Percentiles rank a stretch among this genome's conserved stretches.
Conservation (phyloP, 2,113 vertebrate genomes). For the Psilopogon haemacephalus region DNA sequence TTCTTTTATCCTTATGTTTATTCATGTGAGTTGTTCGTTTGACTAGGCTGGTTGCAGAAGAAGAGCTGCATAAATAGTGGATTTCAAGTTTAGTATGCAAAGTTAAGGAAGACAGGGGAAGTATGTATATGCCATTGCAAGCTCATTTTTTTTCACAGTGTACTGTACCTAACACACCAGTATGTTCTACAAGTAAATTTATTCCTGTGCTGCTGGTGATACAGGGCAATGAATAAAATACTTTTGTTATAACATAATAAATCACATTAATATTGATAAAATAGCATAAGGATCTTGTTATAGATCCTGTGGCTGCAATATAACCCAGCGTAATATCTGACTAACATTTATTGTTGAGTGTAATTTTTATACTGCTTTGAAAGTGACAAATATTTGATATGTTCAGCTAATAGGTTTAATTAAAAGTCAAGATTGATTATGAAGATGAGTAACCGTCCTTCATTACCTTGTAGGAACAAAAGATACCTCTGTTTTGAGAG, state of each 20-base stretch:
- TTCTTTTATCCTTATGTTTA: not conserved
- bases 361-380: conserved; percentile 33
- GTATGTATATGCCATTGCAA: not conserved
- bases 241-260: conserved; percentile 23
- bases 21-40: not conserved
- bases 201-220: conserved; percentile 3
- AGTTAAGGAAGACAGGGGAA: not conserved
- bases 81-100: not conserved
- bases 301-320: not conserved
- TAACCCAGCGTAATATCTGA: conserved; percentile 10
- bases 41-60: not conserved
- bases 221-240: conserved; percentile 30
- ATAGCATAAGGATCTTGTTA: conserved; percentile 12
- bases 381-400: conserved; percentile 51
- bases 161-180: not conserved
- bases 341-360: conserved; percentile 9
- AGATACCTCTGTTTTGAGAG: not conserved
- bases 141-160: not conserved
- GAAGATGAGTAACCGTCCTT: conserved; percentile 53
- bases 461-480: conserved; percentile 57
- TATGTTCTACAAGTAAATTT: conserved; percentile 1
- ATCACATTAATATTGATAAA: conserved; percentile 5
- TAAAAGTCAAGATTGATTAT: conserved; percentile 65
- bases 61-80: not conserved
- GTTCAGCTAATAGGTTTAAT: conserved; percentile 61